Evolutionary conservation across 2,113 vertebrate genomes (phyloP).

Genomic region (Pelecanoides urinatrix): DNA sequence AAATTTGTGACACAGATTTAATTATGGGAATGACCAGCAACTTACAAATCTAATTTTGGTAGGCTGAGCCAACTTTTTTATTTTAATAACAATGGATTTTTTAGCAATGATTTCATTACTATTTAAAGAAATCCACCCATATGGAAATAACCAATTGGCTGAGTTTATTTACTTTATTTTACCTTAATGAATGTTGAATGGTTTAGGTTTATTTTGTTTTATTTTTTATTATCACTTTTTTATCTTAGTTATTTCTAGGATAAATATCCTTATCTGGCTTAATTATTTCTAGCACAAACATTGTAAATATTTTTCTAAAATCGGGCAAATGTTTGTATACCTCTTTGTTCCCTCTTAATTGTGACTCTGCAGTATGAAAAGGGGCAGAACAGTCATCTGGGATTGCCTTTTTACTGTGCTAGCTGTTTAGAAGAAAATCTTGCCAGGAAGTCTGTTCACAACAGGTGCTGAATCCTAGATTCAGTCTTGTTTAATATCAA

Average conservation of each 20-base stretch:
- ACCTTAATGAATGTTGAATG: slow-evolving; percentile 61
- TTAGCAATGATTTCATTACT: slow-evolving; percentile 81
- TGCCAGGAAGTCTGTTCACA: neutral
- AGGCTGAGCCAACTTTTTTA: slow-evolving; percentile 76
- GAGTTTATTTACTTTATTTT: slow-evolving; percentile 66
- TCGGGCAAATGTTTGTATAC: neutral
- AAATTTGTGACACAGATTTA: slow-evolving; percentile 85
- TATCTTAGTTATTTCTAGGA: neutral
- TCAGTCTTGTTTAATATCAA: neutral
- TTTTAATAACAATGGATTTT: slow-evolving; percentile 84
- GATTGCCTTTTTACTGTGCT: neutral
- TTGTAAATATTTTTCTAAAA: slow-evolving; percentile 48
- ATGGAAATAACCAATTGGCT: slow-evolving; percentile 76
- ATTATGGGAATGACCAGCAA: slow-evolving; percentile 85
- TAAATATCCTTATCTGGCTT: neutral
- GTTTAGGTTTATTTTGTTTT: slow-evolving; percentile 33
- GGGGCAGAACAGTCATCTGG: neutral
- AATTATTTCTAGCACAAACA: neutral
- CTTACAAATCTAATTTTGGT: slow-evolving; percentile 85
- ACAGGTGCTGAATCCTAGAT: slow-evolving; percentile 37
- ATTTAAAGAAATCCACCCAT: slow-evolving; percentile 77
- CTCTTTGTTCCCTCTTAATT: neutral
- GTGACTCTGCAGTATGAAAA: neutral
- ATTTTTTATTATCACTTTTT: neutral
- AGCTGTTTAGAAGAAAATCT: neutral